Conservation (phyloP, 35 echinoderm and acorn worm species). For the Acanthaster planci region DNA sequence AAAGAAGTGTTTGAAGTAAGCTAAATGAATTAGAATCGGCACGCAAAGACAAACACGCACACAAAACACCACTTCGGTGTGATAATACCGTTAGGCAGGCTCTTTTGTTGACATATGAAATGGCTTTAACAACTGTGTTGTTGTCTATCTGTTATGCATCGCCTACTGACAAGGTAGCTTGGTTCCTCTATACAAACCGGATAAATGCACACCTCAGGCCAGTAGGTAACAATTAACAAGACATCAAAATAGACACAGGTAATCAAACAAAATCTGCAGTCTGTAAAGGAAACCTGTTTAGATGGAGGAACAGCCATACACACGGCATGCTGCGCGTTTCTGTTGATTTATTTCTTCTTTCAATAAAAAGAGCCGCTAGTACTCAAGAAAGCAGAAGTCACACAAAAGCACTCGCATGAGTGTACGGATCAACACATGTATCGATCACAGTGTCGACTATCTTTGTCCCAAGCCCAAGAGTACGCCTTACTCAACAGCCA, state of each 20-base stretch:
- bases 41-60: slow-evolving; percentile 5
- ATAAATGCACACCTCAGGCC: too few relatives aligned
- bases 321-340: neutral
- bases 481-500: neutral
- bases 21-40: neutral
- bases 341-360: neutral
- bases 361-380: neutral
- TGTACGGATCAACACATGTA: neutral
- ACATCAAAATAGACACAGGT: too few relatives aligned
- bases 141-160: neutral
- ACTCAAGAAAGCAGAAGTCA: neutral
- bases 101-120: neutral
- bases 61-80: slow-evolving; percentile 25
- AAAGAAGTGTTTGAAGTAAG: slow-evolving; percentile 6
- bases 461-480: neutral
- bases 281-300: neutral
- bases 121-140: neutral
- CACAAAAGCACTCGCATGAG: neutral
- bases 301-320: neutral
- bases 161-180: neutral
- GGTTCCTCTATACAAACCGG: neutral
- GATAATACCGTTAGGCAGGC: neutral
- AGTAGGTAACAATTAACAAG: too few relatives aligned
- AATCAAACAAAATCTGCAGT: neutral
- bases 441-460: neutral